Conservation (phyloP, 2,797 vertebrate species). For the Perodicticus potto region DNA sequence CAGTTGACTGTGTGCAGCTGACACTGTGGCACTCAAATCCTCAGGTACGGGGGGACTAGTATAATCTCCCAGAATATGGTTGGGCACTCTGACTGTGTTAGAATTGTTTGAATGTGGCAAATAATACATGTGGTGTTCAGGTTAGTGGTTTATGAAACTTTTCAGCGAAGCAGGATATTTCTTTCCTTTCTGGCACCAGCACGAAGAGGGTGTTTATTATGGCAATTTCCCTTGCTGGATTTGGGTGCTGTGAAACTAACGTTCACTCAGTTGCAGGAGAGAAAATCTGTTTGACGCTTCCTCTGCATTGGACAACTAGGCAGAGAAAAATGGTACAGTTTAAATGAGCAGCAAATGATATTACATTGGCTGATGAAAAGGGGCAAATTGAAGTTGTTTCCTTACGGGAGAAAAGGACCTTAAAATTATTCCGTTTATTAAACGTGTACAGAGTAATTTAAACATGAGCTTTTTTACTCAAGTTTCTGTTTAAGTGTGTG, state of each 20-base stretch:
- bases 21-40: not conserved
- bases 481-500: not conserved
- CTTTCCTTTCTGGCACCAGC: not conserved
- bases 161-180: not conserved
- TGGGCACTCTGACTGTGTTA: not conserved
- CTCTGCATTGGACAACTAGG: not conserved
- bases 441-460: not conserved
- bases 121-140: not conserved
- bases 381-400: not conserved
- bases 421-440: not conserved
- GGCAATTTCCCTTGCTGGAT: not conserved
- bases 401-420: not conserved
- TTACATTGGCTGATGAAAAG: not conserved
- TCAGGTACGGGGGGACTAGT: not conserved
- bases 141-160: not conserved
- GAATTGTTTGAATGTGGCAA: not conserved
- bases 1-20: not conserved
- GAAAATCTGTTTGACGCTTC: not conserved
- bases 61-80: not conserved
- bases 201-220: not conserved
- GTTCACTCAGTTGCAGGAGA: not conserved
- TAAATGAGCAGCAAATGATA: not conserved
- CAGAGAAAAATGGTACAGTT: not conserved
- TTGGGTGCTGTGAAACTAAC: not conserved
- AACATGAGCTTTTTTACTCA: not conserved